Evolutionary conservation across 1,140 invertebrate genomes (phyloP).

Genomic region (Pseudomyrmex cubaensis): DNA sequence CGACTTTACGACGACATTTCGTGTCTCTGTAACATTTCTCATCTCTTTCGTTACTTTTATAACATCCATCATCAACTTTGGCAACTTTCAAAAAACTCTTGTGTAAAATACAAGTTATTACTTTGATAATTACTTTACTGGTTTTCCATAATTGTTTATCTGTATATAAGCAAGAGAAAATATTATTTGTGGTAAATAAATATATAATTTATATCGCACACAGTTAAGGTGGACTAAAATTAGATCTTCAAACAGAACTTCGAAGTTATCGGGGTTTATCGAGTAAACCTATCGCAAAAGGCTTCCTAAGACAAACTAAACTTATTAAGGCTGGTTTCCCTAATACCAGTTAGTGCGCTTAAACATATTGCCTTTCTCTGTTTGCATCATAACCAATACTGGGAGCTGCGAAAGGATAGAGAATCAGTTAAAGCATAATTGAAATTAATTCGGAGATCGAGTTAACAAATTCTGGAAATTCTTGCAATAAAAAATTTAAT

Average conservation of each 20-base stretch:
- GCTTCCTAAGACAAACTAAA: slow-evolving; percentile 1
- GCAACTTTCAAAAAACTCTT: not conserved
- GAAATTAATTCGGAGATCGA: not conserved
- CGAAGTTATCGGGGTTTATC: not conserved
- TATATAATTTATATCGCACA: not conserved
- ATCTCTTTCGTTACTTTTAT: slow-evolving; percentile 36
- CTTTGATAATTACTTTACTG: too few species aligned
- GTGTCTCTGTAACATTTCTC: slow-evolving; percentile 29
- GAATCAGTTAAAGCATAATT: not conserved
- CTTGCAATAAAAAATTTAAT: too few species aligned
- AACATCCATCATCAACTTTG: not conserved
- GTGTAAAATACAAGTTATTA: not conserved
- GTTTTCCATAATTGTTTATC: too few species aligned
- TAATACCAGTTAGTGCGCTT: not conserved
- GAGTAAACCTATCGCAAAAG: not conserved
- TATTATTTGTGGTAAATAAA: not conserved
- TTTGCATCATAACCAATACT: not conserved
- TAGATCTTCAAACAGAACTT: slow-evolving; percentile 2
- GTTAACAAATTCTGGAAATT: too few species aligned
- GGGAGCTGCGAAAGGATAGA: not conserved
- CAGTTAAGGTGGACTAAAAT: not conserved
- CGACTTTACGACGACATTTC: slow-evolving; percentile 66
- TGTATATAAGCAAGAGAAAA: not conserved
- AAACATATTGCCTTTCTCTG: slow-evolving; percentile 2
- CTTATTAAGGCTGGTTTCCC: not conserved